Evolutionary conservation across 2,113 vertebrate species (phyloP), one percentile per base, ranked within the genome.

Genomic region (Protobothrops flavoviridis): DNA sequence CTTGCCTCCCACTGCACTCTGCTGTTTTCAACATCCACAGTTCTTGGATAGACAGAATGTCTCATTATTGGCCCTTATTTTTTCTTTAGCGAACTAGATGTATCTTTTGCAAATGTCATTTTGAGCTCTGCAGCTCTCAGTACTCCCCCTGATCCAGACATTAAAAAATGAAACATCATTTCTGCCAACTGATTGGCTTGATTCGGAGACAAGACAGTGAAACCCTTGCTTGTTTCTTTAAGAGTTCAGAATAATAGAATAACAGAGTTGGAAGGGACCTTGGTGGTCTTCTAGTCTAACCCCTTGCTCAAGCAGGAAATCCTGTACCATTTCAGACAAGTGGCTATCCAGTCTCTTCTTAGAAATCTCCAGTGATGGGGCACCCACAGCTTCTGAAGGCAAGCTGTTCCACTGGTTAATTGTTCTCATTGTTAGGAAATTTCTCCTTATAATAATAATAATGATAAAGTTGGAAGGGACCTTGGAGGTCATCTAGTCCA

Each of bases 51-150:
- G 95, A 94, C 92, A 93, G 91, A 93, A 69, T 29, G 61, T 91
- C 95, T 97, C 95, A 95, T 97, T 96, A 94, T 56, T 92, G 85
- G 55, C 86, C 81, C 92, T 96, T 29, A 26, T 88, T 56, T 74
- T 94, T 94, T 52, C 39, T 88, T 95, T 90, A 92, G 96, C 96
- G 96, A 94, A 96, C 96, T 94, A 88, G 85, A 95, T 93, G 91
- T 89, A 88, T 89, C 95, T 96, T 61, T 88, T 95, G 94, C 95
- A 55, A 94, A 94, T 94, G 92, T 48, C 1, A 1, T 59, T 87
- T 95, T 96, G 94, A 96, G 96, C 93, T 88, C 15, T 1, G 5
- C 88, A 92, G 85, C 91, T 96, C 69, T 9, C 6, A 8, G 69
- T 39, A 9, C 7, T 81, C 69, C 17, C 69, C 6, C 69, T 81